Evolutionary conservation across 2,888 invertebrate genomes (phyloP).

Genomic region (Phlogophora meticulosa): DNA sequence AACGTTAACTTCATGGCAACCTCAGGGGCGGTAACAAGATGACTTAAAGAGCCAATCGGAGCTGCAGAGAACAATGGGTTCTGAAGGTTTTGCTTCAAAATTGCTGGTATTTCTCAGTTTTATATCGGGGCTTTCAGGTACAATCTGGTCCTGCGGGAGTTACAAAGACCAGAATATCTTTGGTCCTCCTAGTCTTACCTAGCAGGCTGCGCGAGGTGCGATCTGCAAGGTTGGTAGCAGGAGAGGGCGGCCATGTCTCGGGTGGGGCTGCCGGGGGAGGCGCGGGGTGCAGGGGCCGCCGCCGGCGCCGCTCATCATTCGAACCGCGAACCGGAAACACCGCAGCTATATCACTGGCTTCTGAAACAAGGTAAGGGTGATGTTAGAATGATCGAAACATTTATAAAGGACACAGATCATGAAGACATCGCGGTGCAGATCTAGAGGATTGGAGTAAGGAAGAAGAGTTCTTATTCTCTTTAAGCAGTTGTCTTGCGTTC

Average conservation of each 20-base stretch:
- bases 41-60: too few relatives aligned
- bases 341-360: conserved; percentile 51
- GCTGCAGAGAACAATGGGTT: too few relatives aligned
- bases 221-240: conserved; percentile 88
- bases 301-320: conserved; percentile 82
- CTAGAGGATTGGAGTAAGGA: too few relatives aligned
- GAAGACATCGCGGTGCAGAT: too few relatives aligned
- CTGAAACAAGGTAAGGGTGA: conserved; percentile 27
- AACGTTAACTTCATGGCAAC: not conserved
- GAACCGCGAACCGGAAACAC: conserved; percentile 68
- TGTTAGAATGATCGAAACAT: not conserved
- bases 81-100: too few relatives aligned
- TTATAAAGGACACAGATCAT: too few relatives aligned
- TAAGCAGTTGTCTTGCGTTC: too few relatives aligned
- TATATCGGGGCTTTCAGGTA: too few relatives aligned
- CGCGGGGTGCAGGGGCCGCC: conserved; percentile 69
- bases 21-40: too few relatives aligned
- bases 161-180: not conserved
- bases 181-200: conserved; percentile 73
- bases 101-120: too few relatives aligned
- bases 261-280: conserved; percentile 72
- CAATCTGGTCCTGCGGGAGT: not conserved
- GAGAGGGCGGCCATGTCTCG: conserved; percentile 87
- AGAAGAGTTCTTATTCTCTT: too few relatives aligned
- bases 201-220: conserved; percentile 88